phyloP scores from a whole-genome alignment of 2,113 vertebrate genomes.

The Cromileptes altivelis region DNA sequence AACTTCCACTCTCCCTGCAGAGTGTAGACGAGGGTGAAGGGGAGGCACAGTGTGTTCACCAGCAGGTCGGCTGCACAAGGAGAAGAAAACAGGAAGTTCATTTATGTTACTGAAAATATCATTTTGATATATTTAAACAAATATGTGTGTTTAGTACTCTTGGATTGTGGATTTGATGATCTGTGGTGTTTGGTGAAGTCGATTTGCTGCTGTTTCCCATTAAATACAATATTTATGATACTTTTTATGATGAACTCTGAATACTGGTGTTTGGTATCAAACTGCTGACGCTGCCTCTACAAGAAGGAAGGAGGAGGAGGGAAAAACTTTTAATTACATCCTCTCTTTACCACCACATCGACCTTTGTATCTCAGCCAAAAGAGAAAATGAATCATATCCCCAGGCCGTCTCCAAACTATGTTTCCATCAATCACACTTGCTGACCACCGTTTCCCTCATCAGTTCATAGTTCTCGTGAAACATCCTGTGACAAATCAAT shows the following conservation, averaged over 20 bases:
- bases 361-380: neutral
- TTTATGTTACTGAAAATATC: no score
- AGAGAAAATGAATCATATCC: neutral
- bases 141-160: no score
- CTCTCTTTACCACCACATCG: neutral
- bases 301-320: neutral
- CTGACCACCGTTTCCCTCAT: no score
- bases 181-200: no score
- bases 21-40: constrained; percentile 95
- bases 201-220: no score
- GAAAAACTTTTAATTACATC: neutral
- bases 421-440: neutral
- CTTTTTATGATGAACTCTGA: no score
- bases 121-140: no score
- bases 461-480: no score
- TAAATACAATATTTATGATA: no score
- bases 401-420: neutral
- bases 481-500: no score
- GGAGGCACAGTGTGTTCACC: constrained; percentile 94
- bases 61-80: constrained; percentile 89
- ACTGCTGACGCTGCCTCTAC: neutral
- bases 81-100: neutral
- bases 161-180: no score
- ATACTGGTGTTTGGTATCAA: no score
- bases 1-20: constrained; percentile 95